These are phyloP conservation scores for Achlya flavicornis DNA, from an alignment of 2,888 invertebrate genomes.

Conservation along the genomic window DNA sequence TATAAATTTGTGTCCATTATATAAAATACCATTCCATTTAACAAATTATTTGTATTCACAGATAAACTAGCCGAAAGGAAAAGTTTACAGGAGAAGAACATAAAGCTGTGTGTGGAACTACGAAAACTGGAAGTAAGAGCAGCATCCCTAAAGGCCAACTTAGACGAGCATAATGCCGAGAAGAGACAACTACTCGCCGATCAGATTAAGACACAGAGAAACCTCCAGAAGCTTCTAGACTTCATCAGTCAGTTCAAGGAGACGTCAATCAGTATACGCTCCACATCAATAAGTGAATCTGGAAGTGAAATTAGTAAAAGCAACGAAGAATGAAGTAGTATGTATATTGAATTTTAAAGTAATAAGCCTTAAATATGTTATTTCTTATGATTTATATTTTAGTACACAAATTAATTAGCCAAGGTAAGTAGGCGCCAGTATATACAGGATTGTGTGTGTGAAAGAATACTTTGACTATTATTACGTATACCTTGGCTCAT, in stretches of 20 bases:
- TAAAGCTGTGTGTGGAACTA: slow-evolving; percentile 72
- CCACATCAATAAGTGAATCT: slow-evolving; percentile 71
- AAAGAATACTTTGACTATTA: too few species aligned
- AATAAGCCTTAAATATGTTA: neutral
- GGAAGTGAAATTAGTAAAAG: slow-evolving; percentile 75
- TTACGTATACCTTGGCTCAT: too few species aligned
- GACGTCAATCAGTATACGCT: slow-evolving; percentile 69
- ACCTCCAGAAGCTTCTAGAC: slow-evolving; percentile 77
- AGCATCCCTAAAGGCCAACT: slow-evolving; percentile 70
- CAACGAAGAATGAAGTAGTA: slow-evolving; percentile 69
- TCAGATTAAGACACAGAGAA: slow-evolving; percentile 77
- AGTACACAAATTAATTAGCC: too few species aligned
- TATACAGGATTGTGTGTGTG: too few species aligned
- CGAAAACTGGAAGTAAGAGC: slow-evolving; percentile 75
- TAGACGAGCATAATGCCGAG: slow-evolving; percentile 77
- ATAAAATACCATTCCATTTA: neutral
- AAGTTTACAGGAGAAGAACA: slow-evolving; percentile 74
- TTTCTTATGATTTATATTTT: too few species aligned
- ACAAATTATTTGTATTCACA: slow-evolving; percentile 39
- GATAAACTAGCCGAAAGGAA: slow-evolving; percentile 76
- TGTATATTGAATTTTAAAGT: slow-evolving; percentile 21
- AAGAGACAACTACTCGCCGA: slow-evolving; percentile 74
- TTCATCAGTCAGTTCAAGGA: slow-evolving; percentile 80
- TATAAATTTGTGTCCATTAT: too few species aligned
- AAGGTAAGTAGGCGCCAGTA: too few species aligned